phyloP scores from a whole-genome alignment of 2,888 invertebrate species.

The Deroplatys truncata region DNA sequence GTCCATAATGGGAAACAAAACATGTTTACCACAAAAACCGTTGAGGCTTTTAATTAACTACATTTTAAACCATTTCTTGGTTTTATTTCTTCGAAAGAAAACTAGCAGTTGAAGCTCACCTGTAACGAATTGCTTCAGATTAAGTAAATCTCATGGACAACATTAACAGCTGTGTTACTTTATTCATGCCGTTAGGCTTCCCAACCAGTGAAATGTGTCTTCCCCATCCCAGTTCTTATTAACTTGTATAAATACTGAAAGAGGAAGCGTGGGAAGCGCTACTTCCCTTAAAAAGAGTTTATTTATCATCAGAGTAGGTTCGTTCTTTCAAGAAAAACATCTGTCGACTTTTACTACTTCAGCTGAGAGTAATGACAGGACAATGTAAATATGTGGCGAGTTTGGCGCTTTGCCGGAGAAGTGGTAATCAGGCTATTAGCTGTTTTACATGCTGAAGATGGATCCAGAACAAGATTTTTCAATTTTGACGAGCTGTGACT shows the following conservation, averaged over 20 bases:
- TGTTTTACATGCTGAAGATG: background rate
- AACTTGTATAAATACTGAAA: background rate
- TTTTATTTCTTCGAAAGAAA: too few relatives aligned
- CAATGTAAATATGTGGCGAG: background rate
- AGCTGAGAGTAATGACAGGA: background rate
- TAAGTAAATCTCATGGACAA: too few relatives aligned
- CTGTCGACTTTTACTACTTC: background rate
- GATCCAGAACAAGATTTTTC: background rate
- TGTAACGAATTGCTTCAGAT: too few relatives aligned
- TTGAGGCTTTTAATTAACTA: too few relatives aligned
- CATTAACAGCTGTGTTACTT: too few relatives aligned
- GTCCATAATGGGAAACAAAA: too few relatives aligned
- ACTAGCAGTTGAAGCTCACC: too few relatives aligned
- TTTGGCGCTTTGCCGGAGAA: background rate
- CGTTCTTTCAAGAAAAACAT: background rate
- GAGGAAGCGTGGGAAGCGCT: background rate
- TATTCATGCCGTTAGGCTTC: too few relatives aligned
- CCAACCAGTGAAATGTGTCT: too few relatives aligned
- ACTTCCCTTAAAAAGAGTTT: background rate
- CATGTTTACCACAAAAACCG: too few relatives aligned
- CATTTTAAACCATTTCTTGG: too few relatives aligned
- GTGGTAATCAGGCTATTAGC: background rate
- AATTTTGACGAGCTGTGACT: background rate
- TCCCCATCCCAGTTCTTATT: background rate
- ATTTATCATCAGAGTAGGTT: background rate